A percentile compares a stretch with the other conserved stretches of the same genome.
Conservation (phyloP, 2,113 vertebrate species). For the Vulpes vulpes region DNA sequence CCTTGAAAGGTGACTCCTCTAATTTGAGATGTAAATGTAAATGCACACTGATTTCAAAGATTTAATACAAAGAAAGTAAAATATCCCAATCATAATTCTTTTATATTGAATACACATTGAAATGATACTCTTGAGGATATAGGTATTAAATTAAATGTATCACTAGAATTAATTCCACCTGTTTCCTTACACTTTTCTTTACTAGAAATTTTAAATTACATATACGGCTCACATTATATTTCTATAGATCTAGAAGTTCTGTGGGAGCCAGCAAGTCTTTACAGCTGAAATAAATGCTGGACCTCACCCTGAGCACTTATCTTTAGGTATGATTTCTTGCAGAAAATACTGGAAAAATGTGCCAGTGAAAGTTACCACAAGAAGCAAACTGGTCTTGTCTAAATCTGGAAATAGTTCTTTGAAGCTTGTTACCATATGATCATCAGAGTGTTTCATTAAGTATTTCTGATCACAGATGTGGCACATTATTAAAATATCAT, state of each 20-base stretch:
- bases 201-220: not conserved
- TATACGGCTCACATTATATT: accelerated
- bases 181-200: not conserved
- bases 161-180: not conserved
- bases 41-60: not conserved
- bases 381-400: accelerated
- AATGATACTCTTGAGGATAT: not conserved
- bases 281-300: not conserved
- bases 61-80: not conserved
- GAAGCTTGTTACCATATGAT: slow-evolving; percentile 49
- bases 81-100: not conserved
- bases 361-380: not conserved
- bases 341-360: not conserved
- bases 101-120: not conserved
- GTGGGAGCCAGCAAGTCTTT: not conserved
- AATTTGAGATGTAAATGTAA: not conserved
- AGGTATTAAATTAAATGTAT: not conserved
- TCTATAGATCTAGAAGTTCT: not conserved
- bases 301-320: not conserved
- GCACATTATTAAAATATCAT: slow-evolving; percentile 77
- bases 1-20: not conserved
- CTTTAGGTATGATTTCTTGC: not conserved
- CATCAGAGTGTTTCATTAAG: slow-evolving; percentile 69
- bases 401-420: slow-evolving; percentile 38
- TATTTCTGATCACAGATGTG: slow-evolving; percentile 75